These are phyloP conservation scores for Lasioglossum albipes DNA, from an alignment of 1,140 invertebrate species.

Conservation along the genomic window DNA sequence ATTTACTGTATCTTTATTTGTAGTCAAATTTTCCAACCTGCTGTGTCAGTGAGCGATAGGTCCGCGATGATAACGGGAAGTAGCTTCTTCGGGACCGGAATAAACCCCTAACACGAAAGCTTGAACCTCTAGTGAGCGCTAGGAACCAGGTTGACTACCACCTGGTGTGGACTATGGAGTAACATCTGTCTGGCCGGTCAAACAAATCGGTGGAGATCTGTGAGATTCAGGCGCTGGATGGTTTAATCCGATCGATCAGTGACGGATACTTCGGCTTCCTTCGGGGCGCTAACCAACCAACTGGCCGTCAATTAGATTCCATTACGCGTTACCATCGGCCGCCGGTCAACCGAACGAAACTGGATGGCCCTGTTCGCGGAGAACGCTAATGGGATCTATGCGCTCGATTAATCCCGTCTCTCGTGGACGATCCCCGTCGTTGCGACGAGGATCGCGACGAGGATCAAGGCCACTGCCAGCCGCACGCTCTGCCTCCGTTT, in stretches of 20 bases:
- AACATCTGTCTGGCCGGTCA: not conserved
- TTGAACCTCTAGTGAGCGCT: too few relatives aligned
- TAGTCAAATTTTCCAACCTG: too few relatives aligned
- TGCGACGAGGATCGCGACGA: conserved; percentile 27
- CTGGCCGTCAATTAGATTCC: conserved; percentile 21
- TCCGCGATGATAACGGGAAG: too few relatives aligned
- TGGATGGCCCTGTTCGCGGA: conserved; percentile 28
- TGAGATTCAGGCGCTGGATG: too few relatives aligned
- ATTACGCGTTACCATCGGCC: not conserved
- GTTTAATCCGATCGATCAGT: not conserved
- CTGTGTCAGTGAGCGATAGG: too few relatives aligned
- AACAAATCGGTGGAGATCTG: not conserved
- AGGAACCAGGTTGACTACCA: too few relatives aligned
- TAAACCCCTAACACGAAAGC: too few relatives aligned
- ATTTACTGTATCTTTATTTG: too few relatives aligned
- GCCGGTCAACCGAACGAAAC: conserved; percentile 9
- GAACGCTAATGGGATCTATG: conserved; percentile 28
- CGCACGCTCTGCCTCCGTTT: conserved; percentile 47
- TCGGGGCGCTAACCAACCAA: not conserved
- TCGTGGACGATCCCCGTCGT: conserved; percentile 33
- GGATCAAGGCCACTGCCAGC: conserved; percentile 62
- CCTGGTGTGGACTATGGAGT: not conserved
- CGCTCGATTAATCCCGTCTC: conserved; percentile 46
- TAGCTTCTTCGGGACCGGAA: too few relatives aligned
- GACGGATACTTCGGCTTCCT: not conserved